These are phyloP conservation scores for Nothocercus julius DNA, from an alignment of 2,113 vertebrate species.

Conservation along the genomic window DNA sequence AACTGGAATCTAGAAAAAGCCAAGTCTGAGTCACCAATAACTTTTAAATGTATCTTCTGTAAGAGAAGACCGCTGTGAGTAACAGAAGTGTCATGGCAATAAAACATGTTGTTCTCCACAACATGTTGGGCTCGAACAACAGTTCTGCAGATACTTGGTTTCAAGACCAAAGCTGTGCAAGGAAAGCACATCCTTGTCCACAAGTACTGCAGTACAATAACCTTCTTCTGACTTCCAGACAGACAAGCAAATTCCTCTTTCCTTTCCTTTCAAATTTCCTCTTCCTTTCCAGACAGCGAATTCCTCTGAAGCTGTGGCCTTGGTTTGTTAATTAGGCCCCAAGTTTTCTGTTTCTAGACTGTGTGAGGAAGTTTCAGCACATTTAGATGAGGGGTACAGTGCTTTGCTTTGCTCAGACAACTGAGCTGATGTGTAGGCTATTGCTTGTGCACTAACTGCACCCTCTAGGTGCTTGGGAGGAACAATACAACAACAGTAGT, in stretches of 20 bases:
- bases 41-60: background rate
- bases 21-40: background rate
- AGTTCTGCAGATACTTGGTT: background rate
- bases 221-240: background rate
- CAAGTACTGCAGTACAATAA: background rate
- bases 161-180: background rate
- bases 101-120: background rate
- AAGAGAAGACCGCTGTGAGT: background rate
- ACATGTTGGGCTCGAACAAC: background rate
- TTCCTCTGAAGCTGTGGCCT: background rate
- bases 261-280: background rate
- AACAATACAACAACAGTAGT: background rate
- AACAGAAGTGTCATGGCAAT: background rate
- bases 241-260: background rate
- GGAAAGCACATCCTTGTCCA: background rate
- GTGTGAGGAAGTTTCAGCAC: background rate
- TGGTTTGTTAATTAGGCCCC: background rate
- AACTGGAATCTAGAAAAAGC: background rate
- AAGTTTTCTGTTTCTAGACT: background rate
- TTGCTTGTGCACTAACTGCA: background rate
- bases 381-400: background rate
- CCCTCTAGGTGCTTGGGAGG: fast-evolving
- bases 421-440: background rate
- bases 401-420: background rate
- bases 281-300: background rate